Evolutionary conservation across 2,888 invertebrate species (phyloP).

Genomic region (Oscheius sp.): DNA sequence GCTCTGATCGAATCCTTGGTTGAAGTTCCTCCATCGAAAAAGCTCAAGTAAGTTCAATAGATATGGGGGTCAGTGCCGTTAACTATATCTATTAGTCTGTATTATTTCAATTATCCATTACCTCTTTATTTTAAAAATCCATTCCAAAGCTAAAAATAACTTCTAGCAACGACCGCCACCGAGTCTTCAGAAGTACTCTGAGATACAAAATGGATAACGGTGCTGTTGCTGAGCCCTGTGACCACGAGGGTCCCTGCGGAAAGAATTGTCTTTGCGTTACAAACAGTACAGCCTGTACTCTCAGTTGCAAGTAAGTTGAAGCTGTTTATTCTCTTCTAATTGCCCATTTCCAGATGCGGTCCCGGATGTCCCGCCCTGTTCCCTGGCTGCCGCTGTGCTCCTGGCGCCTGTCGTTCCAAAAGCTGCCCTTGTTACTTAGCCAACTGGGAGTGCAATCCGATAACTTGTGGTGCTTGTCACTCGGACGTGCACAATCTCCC

Average conservation of each 20-base stretch:
- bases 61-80: too few species aligned
- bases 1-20: neutral
- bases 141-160: neutral
- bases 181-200: neutral
- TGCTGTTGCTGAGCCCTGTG: conserved; percentile 1
- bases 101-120: neutral
- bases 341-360: conserved; percentile 24
- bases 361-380: conserved; percentile 11
- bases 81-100: too few species aligned
- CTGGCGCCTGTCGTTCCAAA: conserved; percentile 16
- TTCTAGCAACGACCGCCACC: neutral
- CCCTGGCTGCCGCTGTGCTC: conserved; percentile 33
- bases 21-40: too few species aligned
- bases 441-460: conserved; percentile 38
- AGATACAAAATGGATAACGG: conserved; percentile 4
- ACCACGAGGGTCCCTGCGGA: conserved; percentile 28
- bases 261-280: conserved; percentile 20
- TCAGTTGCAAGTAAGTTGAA: conserved; percentile 19
- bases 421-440: conserved; percentile 27
- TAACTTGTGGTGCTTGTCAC: conserved; percentile 13
- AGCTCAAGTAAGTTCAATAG: too few species aligned
- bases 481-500: neutral
- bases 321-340: neutral
- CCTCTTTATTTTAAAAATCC: neutral
- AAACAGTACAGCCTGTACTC: conserved; percentile 17